Evolutionary conservation across 92 coral and sea anemone genomes (phyloP), one percentile per base, ranked within the genome.

Genomic region (Nematostella vectensis): DNA sequence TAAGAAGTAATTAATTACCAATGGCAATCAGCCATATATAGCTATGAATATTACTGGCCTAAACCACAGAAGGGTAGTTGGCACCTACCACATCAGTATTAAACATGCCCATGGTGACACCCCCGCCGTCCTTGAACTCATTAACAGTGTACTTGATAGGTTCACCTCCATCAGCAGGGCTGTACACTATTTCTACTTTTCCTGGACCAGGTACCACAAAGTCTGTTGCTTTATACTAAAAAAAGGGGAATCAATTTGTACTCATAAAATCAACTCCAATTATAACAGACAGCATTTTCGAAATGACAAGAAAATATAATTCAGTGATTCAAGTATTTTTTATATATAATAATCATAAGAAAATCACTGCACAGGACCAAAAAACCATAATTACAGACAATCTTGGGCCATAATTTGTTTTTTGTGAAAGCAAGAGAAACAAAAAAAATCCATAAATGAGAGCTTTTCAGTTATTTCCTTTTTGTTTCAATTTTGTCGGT

Each of bases 101-200:
- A 48, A 86, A 91, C 98, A 91, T 91, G 9, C 96, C 98, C 96
- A 91, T 91, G 12, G 93, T 62, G 15, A 91, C 88, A 19, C 98
- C 98, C 47, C 88, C 96, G 57, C 82, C 85, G 59, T 72, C 42
- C 28, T 59, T 61, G 59, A 81, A 91, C 4, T 78, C 68, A 61
- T 91, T 81, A 21, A 91, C 78, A 21, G 77, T 63, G 59, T 86
- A 68, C 30, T 55, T 76, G n/a, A 76, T 44, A 3, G 98, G 88
- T 30, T 86, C 68, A 39, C 88, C 47, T 25, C 97, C 95, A 55
- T 86, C 81, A 36, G 78, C 59, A n/a, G 98, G 98, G n/a, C 83
- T 91, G 62, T 67, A 91, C 0, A 80, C 58, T 29, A 91, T 52
- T 48, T 77, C 84, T 42, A 86, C 62, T 57, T 74, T 75, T 20